These are phyloP conservation scores for Ephialtes manifestator DNA, from an alignment of 2,888 invertebrate genomes.

Conservation along the genomic window DNA sequence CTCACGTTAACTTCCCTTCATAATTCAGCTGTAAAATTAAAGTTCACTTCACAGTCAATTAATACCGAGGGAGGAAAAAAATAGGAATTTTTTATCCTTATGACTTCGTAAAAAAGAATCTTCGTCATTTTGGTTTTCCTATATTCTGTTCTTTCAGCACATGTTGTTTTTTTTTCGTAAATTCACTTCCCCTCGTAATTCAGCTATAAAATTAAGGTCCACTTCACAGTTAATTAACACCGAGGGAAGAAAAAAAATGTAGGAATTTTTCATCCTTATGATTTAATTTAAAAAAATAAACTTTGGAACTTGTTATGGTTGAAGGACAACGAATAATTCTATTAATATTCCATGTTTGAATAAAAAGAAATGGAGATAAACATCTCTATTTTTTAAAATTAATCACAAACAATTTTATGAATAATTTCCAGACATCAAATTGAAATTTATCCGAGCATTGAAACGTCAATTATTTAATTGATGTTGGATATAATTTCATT, in stretches of 20 bases:
- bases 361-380: neutral
- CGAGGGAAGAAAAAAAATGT: slow-evolving; percentile 6
- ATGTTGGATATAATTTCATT: neutral
- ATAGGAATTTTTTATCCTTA: slow-evolving; percentile 30
- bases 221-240: slow-evolving; percentile 30
- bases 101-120: slow-evolving; percentile 5
- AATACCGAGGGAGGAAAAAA: slow-evolving; percentile 16
- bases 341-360: slow-evolving; percentile 36
- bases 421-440: too few relatives aligned
- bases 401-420: too few relatives aligned
- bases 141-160: slow-evolving; percentile 31
- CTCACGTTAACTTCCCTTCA: slow-evolving; percentile 28
- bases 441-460: neutral
- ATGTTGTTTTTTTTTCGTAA: slow-evolving; percentile 40
- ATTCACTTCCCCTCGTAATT: slow-evolving; percentile 21
- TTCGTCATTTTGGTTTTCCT: neutral
- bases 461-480: neutral
- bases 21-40: slow-evolving; percentile 23
- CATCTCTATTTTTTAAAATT: too few relatives aligned
- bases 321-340: slow-evolving; percentile 42
- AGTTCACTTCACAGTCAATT: slow-evolving; percentile 30
- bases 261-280: slow-evolving; percentile 38
- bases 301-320: neutral
- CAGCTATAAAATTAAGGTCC: slow-evolving; percentile 27
- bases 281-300: slow-evolving; percentile 18